These are phyloP conservation scores for Oceanodroma tethys DNA, from an alignment of 2,113 vertebrate genomes.

Conservation along the genomic window DNA sequence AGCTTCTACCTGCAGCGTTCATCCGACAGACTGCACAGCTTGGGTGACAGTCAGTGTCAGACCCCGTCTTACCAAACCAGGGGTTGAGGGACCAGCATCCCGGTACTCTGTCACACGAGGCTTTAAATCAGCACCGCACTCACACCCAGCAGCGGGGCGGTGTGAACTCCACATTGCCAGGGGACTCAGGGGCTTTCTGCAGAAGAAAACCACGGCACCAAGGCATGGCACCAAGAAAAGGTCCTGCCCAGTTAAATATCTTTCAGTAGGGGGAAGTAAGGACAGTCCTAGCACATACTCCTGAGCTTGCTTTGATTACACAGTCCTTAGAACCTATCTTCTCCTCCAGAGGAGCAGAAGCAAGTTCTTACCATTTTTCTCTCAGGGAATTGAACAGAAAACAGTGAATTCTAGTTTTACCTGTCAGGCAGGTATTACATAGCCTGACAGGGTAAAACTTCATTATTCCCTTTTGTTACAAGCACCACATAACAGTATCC, in stretches of 20 bases:
- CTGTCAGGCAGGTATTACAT: not conserved
- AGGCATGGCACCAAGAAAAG: not conserved
- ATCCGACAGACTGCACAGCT: not conserved
- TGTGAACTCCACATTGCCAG: not conserved
- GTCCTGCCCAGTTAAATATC: not conserved
- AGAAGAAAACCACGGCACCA: not conserved
- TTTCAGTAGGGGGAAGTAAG: not conserved
- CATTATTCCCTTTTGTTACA: not conserved
- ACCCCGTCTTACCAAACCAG: too few species aligned
- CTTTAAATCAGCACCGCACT: not conserved
- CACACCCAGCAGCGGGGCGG: not conserved
- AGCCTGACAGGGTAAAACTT: not conserved
- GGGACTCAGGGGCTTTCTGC: not conserved
- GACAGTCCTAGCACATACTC: not conserved
- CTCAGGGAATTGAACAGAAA: not conserved
- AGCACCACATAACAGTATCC: not conserved
- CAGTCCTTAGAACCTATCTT: not conserved
- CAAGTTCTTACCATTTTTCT: not conserved
- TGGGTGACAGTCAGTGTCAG: not conserved
- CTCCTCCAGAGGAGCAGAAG: not conserved
- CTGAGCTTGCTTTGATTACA: not conserved
- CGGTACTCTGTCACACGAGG: fast-evolving
- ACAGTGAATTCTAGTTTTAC: not conserved
- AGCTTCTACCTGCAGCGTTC: not conserved
- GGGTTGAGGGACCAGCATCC: not conserved